phyloP scores from a whole-genome alignment of 2,113 vertebrate genomes.

The Tiliqua scincoides region DNA sequence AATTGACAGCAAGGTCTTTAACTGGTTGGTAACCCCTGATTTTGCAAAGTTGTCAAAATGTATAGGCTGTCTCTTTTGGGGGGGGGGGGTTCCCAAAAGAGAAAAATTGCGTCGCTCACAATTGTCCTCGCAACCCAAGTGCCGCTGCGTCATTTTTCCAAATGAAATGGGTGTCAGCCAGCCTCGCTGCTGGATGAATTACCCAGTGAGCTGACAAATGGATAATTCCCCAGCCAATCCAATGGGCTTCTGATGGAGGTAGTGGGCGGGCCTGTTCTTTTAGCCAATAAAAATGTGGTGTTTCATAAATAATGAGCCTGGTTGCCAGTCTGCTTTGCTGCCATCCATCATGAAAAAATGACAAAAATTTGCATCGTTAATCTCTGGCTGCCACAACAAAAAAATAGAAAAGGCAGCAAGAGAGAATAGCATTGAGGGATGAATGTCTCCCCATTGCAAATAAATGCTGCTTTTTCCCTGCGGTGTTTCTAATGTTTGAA shows the following conservation, averaged over 20 bases:
- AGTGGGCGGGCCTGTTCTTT: neutral
- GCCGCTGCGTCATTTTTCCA: neutral
- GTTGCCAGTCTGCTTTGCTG: slow-evolving; percentile 42
- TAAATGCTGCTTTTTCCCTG: slow-evolving; percentile 48
- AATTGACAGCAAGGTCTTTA: neutral
- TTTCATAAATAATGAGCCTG: slow-evolving; percentile 42
- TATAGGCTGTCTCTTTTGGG: neutral
- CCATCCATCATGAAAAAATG: slow-evolving; percentile 58
- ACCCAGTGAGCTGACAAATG: neutral
- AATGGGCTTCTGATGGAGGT: slow-evolving; percentile 25
- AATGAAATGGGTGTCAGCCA: neutral
- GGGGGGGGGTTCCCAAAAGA: too few relatives aligned
- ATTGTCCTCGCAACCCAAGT: too few relatives aligned
- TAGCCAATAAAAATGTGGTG: slow-evolving; percentile 32
- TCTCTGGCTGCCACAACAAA: slow-evolving; percentile 59
- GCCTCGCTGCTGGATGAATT: neutral
- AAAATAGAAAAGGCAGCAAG: slow-evolving; percentile 54
- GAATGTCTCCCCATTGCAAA: slow-evolving; percentile 65
- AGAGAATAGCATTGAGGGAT: slow-evolving; percentile 62
- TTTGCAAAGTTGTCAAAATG: neutral
- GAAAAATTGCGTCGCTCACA: too few relatives aligned
- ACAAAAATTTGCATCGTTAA: slow-evolving; percentile 68
- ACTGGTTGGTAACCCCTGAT: neutral
- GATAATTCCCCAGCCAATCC: neutral
- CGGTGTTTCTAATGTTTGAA: slow-evolving; percentile 43